Conservation (phyloP, 2,797 vertebrate species). For the Myiotriccus ornatus region DNA sequence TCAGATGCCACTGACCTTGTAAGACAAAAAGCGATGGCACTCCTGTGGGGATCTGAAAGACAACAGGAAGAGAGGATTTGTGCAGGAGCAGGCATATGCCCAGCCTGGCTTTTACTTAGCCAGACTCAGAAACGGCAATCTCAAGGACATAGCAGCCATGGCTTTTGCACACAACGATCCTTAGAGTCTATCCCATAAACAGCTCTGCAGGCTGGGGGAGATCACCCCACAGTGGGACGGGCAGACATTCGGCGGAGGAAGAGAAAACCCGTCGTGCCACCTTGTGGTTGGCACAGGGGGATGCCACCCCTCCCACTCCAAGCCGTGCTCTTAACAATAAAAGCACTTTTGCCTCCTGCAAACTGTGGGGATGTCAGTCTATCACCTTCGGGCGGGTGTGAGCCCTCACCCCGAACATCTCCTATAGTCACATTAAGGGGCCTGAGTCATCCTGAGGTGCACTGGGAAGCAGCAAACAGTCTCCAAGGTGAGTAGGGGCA, state of each 20-base stretch:
- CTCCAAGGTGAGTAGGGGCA: background rate
- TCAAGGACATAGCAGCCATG: background rate
- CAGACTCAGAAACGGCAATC: background rate
- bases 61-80: background rate
- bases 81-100: accelerated
- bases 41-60: accelerated
- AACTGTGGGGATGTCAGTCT: background rate
- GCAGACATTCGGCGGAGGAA: accelerated
- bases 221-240: accelerated
- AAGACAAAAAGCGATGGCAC: background rate
- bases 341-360: background rate
- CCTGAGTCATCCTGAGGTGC: background rate
- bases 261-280: background rate
- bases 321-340: background rate
- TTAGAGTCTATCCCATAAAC: accelerated
- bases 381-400: background rate
- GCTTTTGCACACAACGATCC: accelerated
- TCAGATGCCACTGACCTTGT: background rate
- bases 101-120: background rate
- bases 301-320: background rate
- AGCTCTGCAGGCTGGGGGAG: background rate
- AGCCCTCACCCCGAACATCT: background rate
- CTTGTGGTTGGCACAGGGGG: background rate
- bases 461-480: background rate
- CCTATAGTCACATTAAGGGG: background rate